phyloP scores from a whole-genome alignment of 2,797 vertebrate species.

The Pipistrellus kuhlii region DNA sequence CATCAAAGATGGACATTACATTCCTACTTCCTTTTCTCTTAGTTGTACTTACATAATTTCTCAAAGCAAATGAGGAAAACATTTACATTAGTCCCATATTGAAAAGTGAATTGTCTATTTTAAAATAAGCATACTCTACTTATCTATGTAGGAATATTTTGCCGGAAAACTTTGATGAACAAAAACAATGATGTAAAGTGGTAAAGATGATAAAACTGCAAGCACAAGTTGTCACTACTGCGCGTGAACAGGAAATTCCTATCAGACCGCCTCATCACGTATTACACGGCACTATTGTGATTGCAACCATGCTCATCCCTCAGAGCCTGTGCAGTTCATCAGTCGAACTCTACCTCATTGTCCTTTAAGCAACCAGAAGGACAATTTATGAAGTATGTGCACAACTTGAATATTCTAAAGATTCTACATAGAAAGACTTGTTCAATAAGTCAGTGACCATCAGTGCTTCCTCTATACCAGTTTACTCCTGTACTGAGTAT shows the following conservation, averaged over 20 bases:
- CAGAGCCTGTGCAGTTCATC: not conserved
- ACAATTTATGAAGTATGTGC: not conserved
- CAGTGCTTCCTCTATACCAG: rapidly evolving
- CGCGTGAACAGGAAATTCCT: not conserved
- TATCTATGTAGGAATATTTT: conserved; percentile 46
- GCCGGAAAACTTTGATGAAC: not conserved
- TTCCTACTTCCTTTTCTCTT: not conserved
- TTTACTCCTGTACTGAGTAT: not conserved
- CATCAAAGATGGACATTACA: not conserved
- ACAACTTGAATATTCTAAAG: not conserved
- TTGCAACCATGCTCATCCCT: not conserved
- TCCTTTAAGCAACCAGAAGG: not conserved
- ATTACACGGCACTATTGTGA: not conserved
- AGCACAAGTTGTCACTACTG: not conserved
- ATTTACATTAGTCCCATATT: not conserved
- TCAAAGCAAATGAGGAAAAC: conserved; percentile 5
- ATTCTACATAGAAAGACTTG: not conserved
- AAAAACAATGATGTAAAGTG: not conserved
- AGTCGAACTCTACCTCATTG: not conserved
- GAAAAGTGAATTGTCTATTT: conserved; percentile 7
- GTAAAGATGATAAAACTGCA: conserved; percentile 16
- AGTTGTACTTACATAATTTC: not conserved
- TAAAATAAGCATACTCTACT: not conserved
- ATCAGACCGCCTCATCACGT: not conserved
- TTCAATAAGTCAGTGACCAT: not conserved